Conservation (phyloP, 2,113 vertebrate genomes). For the human (Homo sapiens) region GRCh38 chr6:112065001-112065500, state of each 20-base stretch:
- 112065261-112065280: not conserved
- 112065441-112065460: constrained; percentile 15
- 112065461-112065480: constrained; percentile 15
- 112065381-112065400: not conserved
- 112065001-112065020: constrained; percentile 56
- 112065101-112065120: not conserved
- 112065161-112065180: constrained; percentile 11
- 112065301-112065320: not conserved
- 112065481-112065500: constrained; percentile 6
- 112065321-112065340: not conserved
- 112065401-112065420: not conserved
- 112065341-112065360: not conserved
- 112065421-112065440: constrained; percentile 14
- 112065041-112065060: not conserved
- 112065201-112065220: not conserved
- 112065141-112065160: constrained; percentile 5
- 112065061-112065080: not conserved
- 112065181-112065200: not conserved
- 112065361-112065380: not conserved
- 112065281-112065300: not conserved
- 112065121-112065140: not conserved
- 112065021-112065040: not conserved
- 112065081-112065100: not conserved
- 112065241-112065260: constrained; percentile 25
- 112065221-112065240: constrained; percentile 28